A percentile compares a stretch with the other conserved stretches of the same genome.
These are phyloP conservation scores for Urocynchramus pylzowi DNA, from an alignment of 2,113 vertebrate genomes.

Conservation along the genomic window DNA sequence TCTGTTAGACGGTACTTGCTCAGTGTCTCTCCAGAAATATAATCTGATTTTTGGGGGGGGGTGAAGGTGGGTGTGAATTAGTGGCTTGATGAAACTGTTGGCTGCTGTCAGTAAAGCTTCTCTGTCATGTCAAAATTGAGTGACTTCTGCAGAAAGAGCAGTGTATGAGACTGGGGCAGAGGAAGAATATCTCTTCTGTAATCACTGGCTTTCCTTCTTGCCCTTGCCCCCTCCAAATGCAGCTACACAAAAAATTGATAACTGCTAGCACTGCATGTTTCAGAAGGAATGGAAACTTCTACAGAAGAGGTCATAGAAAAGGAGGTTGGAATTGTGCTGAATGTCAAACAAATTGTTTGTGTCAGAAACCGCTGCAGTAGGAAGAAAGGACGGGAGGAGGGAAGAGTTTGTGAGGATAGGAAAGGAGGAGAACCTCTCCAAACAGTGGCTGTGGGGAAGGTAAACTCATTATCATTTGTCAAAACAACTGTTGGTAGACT, in stretches of 20 bases:
- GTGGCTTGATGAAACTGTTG: neutral
- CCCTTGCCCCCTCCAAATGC: neutral
- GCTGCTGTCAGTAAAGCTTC: neutral
- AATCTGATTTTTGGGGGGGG: accelerated
- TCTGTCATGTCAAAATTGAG: neutral
- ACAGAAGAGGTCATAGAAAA: neutral
- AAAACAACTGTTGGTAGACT: neutral
- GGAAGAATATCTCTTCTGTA: neutral
- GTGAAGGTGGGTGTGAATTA: neutral
- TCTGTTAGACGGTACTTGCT: neutral
- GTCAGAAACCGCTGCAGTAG: neutral
- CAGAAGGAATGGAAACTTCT: neutral
- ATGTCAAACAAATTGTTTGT: neutral
- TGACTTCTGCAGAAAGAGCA: neutral
- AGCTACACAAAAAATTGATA: neutral
- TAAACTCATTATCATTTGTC: neutral
- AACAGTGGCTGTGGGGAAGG: neutral
- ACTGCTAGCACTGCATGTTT: neutral
- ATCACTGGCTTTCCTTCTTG: neutral
- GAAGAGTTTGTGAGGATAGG: neutral
- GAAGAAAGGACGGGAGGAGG: neutral
- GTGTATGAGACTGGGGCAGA: neutral
- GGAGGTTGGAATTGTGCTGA: neutral
- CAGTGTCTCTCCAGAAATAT: neutral
- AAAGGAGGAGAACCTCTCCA: neutral